Evolutionary conservation across 2,113 vertebrate genomes (phyloP).

Genomic region (Rhineura floridana): DNA sequence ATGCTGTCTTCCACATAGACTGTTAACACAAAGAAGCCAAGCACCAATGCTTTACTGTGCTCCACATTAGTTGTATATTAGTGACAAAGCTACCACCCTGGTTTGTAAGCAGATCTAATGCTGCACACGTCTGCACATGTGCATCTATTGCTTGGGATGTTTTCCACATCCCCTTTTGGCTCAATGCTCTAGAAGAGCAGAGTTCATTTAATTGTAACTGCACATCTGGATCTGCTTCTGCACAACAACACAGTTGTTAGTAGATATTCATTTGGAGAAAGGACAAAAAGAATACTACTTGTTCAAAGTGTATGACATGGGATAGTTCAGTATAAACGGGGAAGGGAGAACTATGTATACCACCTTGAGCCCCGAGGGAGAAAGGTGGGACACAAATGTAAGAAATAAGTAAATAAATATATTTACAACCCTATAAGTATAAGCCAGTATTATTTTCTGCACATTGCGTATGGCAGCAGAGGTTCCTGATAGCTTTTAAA

Average conservation of each 20-base stretch:
- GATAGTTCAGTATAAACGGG: no score
- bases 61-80: background rate
- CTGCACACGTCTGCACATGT: background rate
- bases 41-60: background rate
- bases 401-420: no score
- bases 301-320: background rate
- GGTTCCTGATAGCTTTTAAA: background rate
- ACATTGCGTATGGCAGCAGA: background rate
- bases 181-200: no score
- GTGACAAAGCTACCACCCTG: background rate
- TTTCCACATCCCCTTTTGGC: no score
- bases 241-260: background rate
- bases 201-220: background rate
- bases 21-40: background rate
- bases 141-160: background rate
- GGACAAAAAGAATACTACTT: background rate
- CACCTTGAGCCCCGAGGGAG: no score
- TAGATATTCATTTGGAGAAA: background rate
- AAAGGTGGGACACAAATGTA: no score
- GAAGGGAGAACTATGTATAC: no score
- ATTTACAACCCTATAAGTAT: background rate
- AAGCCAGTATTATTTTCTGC: background rate
- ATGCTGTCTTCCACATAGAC: background rate
- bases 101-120: background rate
- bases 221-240: background rate